Base-by-base conservation (phyloP, 1,140 invertebrate genomes). In the Drosophila albomicans region DNA sequence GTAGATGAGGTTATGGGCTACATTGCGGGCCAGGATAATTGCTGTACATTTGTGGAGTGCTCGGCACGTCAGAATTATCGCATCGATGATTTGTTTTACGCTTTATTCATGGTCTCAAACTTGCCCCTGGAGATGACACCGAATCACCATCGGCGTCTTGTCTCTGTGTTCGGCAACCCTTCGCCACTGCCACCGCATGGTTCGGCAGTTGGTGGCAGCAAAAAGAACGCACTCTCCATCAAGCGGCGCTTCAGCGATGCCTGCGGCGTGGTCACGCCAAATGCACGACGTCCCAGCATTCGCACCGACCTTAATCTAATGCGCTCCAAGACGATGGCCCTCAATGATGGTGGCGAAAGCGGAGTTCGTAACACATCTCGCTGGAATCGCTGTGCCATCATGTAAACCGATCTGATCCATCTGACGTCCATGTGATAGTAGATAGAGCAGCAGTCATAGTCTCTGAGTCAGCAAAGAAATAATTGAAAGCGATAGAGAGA, bases 121-220 rank as follows among this genome's bases (percentile, higher is more conserved):
- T 93, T 97, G 58, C 97, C 97, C 1, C 92, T 96, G 79, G 97
- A 97, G 93, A 97, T 97, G 97, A 96, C 96, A n/a, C 96, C 97
- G 0, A 97, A 97, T 84, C 95, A 96, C 84, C 96, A 97, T 91
- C 95, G 96, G 78, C 94, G 95, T 5, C 94, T 95, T n/a, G 95
- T 95, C 91, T 94, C 95, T 15, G 92, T 94, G 2, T 96, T 96
- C 70, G 95, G 95, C 2, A 95, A 95, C 41, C 95, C 95, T 0
- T 96, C 95, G 61, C 95, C 95, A 7, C 91, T 96, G 54, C 95
- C 95, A 0, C 95, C 95, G 0, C 95, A 95, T 76, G 95, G 94
- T 32, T 94, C 94, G 63, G 94, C 93, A 25, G 95, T 94, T 91
- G 94, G 95, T 78, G 95, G 94, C 91, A 95, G 95, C 86, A 96